phyloP scores from a whole-genome alignment of 2,113 vertebrate species.

The Cyprinodon variegatus region DNA sequence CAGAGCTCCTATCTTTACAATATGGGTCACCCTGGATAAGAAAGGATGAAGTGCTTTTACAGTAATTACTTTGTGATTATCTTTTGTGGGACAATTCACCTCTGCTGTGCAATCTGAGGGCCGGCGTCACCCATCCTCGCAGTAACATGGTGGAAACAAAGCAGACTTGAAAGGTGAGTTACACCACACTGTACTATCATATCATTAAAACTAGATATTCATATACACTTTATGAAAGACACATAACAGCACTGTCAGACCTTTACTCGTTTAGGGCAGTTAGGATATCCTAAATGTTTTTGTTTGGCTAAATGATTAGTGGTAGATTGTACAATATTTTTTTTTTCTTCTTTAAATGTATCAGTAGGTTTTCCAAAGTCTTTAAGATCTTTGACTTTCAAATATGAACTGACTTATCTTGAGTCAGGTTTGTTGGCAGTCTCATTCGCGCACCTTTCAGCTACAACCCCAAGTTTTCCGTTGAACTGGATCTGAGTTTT shows the following conservation, averaged over 20 bases:
- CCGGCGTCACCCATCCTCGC: background rate
- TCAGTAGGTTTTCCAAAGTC: no score
- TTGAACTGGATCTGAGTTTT: no score
- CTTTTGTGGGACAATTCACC: conserved; percentile 13
- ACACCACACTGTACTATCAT: background rate
- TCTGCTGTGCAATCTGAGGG: conserved; percentile 3
- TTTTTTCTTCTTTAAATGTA: no score
- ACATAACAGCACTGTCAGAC: background rate
- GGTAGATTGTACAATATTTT: background rate
- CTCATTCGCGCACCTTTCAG: no score
- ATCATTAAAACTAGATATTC: background rate
- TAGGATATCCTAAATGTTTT: background rate
- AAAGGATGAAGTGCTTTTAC: conserved; percentile 49
- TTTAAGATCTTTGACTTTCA: no score
- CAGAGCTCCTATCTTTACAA: conserved; percentile 27
- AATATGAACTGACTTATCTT: no score
- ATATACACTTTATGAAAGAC: background rate
- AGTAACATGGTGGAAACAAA: background rate
- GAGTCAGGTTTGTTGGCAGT: no score
- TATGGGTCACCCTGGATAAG: conserved; percentile 45
- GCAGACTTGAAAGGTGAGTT: background rate
- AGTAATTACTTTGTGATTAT: conserved; percentile 54
- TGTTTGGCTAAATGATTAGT: background rate
- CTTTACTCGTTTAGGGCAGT: background rate
- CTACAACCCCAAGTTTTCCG: no score